A percentile compares a stretch with the other conserved stretches of the same genome.
Evolutionary conservation across 2,888 invertebrate species (phyloP).

Genomic region (Hirtodrosophila confusa): DNA sequence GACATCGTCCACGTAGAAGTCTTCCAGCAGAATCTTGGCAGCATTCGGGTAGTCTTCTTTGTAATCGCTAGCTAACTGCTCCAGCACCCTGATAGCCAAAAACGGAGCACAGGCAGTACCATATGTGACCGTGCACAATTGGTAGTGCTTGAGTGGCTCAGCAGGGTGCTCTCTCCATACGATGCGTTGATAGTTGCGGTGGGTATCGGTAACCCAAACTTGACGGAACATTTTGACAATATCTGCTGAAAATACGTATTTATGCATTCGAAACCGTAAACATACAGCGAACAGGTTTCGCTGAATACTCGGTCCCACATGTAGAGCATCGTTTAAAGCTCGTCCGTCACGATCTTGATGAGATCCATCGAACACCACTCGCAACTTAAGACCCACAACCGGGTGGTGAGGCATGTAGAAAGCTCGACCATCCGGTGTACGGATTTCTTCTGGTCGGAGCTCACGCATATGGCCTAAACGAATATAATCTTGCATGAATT

Average conservation of each 20-base stretch:
- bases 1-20: conserved; percentile 2
- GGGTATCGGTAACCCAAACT: no score
- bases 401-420: neutral
- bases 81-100: no score
- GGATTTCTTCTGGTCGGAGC: neutral
- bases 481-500: neutral
- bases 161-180: neutral
- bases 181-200: neutral
- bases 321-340: neutral
- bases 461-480: neutral
- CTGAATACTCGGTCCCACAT: neutral
- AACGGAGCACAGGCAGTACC: no score
- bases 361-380: neutral
- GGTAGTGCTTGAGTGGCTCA: neutral
- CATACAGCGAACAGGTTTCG: neutral
- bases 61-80: no score
- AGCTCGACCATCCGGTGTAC: neutral
- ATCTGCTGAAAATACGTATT: no score
- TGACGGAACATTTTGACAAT: neutral
- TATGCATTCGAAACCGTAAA: neutral
- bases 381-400: neutral
- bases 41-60: neutral
- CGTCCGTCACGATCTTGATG: no score
- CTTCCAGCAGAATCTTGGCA: neutral
- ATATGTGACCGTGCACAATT: no score